A percentile compares a stretch with the other conserved stretches of the same genome.
These are phyloP conservation scores for Neostethus bicornis DNA, from an alignment of 2,797 vertebrate species.

Conservation along the genomic window DNA sequence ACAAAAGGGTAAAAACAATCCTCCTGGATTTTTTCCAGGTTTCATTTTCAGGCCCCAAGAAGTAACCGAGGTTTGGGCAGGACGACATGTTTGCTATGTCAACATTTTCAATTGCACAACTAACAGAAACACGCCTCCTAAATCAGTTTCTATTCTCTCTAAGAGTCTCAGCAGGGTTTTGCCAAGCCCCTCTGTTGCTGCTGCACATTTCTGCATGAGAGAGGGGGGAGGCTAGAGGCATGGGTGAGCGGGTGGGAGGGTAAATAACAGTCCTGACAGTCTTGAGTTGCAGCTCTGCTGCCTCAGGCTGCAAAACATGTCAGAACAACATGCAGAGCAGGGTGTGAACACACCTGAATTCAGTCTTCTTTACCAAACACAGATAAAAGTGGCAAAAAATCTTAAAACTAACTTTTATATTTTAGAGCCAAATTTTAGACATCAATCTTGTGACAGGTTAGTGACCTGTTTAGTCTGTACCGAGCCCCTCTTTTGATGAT, in stretches of 20 bases:
- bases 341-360: not conserved
- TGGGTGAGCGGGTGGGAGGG: slow-evolving; percentile 15
- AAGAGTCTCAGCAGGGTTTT: not conserved
- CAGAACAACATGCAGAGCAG: slow-evolving; percentile 50
- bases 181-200: not conserved
- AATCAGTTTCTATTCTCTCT: not conserved
- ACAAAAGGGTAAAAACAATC: slow-evolving; percentile 2
- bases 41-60: slow-evolving; percentile 21
- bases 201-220: not conserved
- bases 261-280: slow-evolving; percentile 27
- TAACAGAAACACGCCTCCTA: not conserved
- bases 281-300: slow-evolving; percentile 14
- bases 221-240: slow-evolving; percentile 21
- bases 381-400: too few species aligned
- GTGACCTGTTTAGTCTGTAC: too few species aligned
- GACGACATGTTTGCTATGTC: slow-evolving; percentile 19
- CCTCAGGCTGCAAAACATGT: slow-evolving; percentile 60
- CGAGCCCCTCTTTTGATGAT: too few species aligned
- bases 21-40: slow-evolving; percentile 8
- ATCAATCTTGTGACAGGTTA: too few species aligned
- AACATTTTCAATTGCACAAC: slow-evolving; percentile 8
- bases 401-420: too few species aligned
- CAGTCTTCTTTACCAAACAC: not conserved
- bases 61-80: not conserved
- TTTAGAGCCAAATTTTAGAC: too few species aligned